Evolutionary conservation across 1,140 invertebrate species (phyloP).

Genomic region (Drosophila serrata): DNA sequence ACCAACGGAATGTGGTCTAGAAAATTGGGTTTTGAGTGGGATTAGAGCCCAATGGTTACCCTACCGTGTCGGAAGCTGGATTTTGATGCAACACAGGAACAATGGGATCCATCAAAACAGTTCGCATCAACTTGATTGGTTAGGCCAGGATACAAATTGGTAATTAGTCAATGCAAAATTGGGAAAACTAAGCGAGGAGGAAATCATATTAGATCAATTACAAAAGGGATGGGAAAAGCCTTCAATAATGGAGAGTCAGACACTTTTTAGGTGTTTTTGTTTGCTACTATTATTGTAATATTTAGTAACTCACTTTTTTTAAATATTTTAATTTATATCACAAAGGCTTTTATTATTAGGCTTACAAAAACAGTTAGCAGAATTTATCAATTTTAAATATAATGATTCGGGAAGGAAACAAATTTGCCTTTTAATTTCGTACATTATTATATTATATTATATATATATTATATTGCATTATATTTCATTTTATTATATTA

Average conservation of each 20-base stretch:
- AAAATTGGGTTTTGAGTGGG: constrained; percentile 25
- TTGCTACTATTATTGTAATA: not conserved
- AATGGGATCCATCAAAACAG: constrained; percentile 13
- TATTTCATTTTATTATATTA: no score
- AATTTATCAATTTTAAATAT: no score
- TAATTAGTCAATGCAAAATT: constrained; percentile 8
- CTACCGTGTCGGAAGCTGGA: constrained; percentile 2
- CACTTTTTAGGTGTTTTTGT: not conserved
- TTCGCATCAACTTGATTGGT: constrained; percentile 12
- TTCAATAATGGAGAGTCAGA: not conserved
- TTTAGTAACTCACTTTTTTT: not conserved
- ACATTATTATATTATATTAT: no score
- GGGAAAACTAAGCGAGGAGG: not conserved
- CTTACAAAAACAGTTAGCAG: not conserved
- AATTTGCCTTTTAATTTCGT: no score
- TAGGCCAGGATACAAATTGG: not conserved
- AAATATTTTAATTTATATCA: not conserved
- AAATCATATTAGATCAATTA: not conserved
- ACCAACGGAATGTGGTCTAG: constrained; percentile 27
- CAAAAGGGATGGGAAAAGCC: not conserved
- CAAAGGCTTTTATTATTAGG: not conserved
- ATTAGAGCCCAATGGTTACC: constrained; percentile 1
- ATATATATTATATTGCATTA: no score
- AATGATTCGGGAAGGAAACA: no score
- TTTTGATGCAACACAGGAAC: not conserved